Evolutionary conservation across 1,140 invertebrate species (phyloP).

Genomic region (Pseudomyrmex concolor): DNA sequence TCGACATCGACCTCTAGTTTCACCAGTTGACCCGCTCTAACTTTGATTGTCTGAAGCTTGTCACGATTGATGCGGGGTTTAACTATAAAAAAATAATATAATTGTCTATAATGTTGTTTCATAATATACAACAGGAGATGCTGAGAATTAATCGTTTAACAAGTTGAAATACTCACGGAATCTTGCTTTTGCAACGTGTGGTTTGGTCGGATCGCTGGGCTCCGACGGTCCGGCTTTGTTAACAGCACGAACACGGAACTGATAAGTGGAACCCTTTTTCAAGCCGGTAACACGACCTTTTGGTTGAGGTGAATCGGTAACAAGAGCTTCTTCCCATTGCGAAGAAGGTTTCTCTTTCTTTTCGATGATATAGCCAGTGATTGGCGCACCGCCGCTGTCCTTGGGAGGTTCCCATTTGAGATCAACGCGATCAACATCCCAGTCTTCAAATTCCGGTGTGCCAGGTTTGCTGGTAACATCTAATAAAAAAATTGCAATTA

Average conservation of each 20-base stretch:
- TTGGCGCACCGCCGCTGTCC: conserved; percentile 96
- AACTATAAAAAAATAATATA: conserved; percentile 85
- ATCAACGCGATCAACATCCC: conserved; percentile 96
- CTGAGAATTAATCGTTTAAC: neutral
- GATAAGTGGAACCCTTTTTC: conserved; percentile 96
- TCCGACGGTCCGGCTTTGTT: conserved; percentile 97
- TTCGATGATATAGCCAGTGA: conserved; percentile 98
- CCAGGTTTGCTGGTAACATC: conserved; percentile 95
- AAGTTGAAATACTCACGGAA: conserved; percentile 88
- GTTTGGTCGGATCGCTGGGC: conserved; percentile 94
- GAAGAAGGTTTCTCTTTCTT: conserved; percentile 97
- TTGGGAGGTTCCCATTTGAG: conserved; percentile 97
- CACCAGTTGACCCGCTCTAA: conserved; percentile 95
- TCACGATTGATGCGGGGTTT: conserved; percentile 96
- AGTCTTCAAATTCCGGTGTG: conserved; percentile 95
- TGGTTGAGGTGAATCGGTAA: conserved; percentile 90
- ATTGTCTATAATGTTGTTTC: conserved; percentile 3
- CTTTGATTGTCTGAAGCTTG: conserved; percentile 94
- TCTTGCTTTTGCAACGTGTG: conserved; percentile 95
- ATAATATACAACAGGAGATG: neutral
- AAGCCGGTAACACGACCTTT: conserved; percentile 94
- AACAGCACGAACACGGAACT: conserved; percentile 96
- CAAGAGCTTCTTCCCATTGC: conserved; percentile 95
- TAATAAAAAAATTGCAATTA: conserved; percentile 73
- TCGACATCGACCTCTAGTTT: conserved; percentile 97